These are phyloP conservation scores for Troglohyphantes excavatus DNA, from an alignment of 2,888 invertebrate genomes.

Conservation along the genomic window DNA sequence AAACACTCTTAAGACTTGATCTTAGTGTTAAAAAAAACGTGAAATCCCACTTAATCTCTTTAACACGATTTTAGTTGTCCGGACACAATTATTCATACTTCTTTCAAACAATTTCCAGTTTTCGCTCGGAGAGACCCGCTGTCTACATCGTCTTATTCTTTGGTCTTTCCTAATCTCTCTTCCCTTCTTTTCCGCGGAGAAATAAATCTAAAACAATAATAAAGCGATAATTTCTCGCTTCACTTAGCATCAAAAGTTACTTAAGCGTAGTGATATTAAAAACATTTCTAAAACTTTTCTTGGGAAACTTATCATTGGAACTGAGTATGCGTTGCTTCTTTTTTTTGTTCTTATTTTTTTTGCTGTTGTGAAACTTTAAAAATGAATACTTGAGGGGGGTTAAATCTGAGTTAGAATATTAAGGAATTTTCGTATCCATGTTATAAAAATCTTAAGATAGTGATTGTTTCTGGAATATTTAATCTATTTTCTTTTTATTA, in stretches of 20 bases:
- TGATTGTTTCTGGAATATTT: too few species aligned
- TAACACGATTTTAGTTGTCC: conserved; percentile 31
- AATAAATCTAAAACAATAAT: conserved; percentile 51
- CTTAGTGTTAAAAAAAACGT: conserved; percentile 3
- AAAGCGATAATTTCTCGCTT: conserved; percentile 55
- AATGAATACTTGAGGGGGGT: background rate
- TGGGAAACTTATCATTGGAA: conserved; percentile 48
- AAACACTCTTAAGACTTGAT: conserved; percentile 50
- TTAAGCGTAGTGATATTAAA: conserved; percentile 45
- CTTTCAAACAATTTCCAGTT: conserved; percentile 40
- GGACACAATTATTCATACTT: conserved; percentile 31
- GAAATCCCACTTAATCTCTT: conserved; percentile 48
- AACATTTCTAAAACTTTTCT: conserved; percentile 40
- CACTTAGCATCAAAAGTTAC: conserved; percentile 45
- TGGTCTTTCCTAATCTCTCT: conserved; percentile 15
- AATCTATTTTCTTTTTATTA: too few species aligned
- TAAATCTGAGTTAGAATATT: background rate
- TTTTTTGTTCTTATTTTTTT: too few species aligned
- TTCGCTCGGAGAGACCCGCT: conserved; percentile 20
- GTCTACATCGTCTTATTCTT: conserved; percentile 34
- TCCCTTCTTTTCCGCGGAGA: background rate
- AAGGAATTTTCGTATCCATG: background rate
- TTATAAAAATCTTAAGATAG: too few species aligned
- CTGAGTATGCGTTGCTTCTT: background rate
- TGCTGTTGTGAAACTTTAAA: background rate